A percentile compares a stretch with the other conserved stretches of the same genome.
Evolutionary conservation across 1,140 invertebrate species (phyloP).

Genomic region (Zaprionus tsacasi): DNA sequence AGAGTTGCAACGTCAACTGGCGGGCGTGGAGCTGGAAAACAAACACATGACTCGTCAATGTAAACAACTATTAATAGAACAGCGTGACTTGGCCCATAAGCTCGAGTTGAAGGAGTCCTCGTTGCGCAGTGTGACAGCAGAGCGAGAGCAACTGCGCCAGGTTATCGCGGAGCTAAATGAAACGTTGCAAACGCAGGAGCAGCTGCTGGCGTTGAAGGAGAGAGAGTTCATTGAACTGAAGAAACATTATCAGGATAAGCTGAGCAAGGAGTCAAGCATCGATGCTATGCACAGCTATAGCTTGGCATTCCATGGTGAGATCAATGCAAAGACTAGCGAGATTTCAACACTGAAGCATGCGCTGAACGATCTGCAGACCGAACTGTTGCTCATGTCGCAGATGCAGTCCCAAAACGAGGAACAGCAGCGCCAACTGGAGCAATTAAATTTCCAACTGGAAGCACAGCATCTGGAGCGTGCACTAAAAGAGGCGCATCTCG

Average conservation of each 20-base stretch:
- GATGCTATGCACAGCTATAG: conserved; percentile 72
- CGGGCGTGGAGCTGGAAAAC: conserved; percentile 71
- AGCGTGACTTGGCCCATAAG: conserved; percentile 55
- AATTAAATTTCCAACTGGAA: conserved; percentile 62
- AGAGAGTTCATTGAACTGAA: conserved; percentile 67
- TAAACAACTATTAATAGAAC: conserved; percentile 62
- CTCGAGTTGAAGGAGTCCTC: conserved; percentile 49
- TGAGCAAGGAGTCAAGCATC: conserved; percentile 57
- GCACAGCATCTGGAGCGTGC: conserved; percentile 57
- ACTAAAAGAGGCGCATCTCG: conserved; percentile 58
- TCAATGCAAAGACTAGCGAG: conserved; percentile 70
- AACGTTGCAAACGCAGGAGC: conserved; percentile 61
- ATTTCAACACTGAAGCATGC: conserved; percentile 63
- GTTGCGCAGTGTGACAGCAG: conserved; percentile 45
- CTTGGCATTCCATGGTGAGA: conserved; percentile 66
- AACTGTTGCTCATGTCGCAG: conserved; percentile 62
- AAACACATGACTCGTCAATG: conserved; percentile 71
- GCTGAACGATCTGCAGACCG: conserved; percentile 56
- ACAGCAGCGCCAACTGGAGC: conserved; percentile 68
- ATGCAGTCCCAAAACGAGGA: conserved; percentile 65
- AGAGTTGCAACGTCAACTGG: conserved; percentile 60
- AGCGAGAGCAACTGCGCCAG: conserved; percentile 64
- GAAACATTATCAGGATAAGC: conserved; percentile 67
- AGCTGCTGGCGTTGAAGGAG: conserved; percentile 63
- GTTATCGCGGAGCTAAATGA: conserved; percentile 63